phyloP scores from a whole-genome alignment of 2,888 invertebrate genomes.

The Vanessa cardui region DNA sequence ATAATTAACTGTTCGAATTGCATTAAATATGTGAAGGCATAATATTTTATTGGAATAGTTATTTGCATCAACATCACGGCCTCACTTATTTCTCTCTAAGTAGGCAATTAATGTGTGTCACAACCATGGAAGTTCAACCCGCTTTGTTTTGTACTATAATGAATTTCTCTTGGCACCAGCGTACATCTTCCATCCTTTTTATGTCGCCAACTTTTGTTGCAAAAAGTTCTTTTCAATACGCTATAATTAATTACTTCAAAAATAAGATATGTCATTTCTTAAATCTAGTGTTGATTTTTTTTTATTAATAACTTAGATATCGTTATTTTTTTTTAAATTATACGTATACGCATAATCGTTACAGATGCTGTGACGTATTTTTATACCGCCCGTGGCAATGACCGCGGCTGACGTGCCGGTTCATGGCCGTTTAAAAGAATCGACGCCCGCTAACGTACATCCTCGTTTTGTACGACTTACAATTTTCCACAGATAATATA shows the following conservation, averaged over 20 bases:
- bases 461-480: slow-evolving; percentile 35
- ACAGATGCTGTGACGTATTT: slow-evolving; percentile 68
- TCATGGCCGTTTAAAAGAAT: slow-evolving; percentile 74
- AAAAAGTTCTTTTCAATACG: slow-evolving; percentile 1
- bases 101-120: slow-evolving; percentile 38
- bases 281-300: slow-evolving; percentile 18
- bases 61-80: slow-evolving; percentile 13
- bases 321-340: slow-evolving; percentile 27
- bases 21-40: neutral
- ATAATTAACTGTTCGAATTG: slow-evolving; percentile 2
- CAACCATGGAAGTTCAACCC: slow-evolving; percentile 25
- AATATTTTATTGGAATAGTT: slow-evolving; percentile 12
- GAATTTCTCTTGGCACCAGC: slow-evolving; percentile 30
- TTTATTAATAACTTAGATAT: slow-evolving; percentile 15
- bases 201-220: slow-evolving; percentile 10
- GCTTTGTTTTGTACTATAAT: slow-evolving; percentile 33
- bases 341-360: slow-evolving; percentile 42
- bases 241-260: neutral
- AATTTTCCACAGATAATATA: slow-evolving; percentile 38
- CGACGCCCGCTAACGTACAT: slow-evolving; percentile 50
- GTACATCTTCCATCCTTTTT: slow-evolving; percentile 17
- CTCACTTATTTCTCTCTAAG: slow-evolving; percentile 26
- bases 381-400: slow-evolving; percentile 78
- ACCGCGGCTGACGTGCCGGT: slow-evolving; percentile 66
- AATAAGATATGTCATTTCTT: neutral